phyloP scores from a whole-genome alignment of 1,140 invertebrate species.

The Polypedilum pembai region DNA sequence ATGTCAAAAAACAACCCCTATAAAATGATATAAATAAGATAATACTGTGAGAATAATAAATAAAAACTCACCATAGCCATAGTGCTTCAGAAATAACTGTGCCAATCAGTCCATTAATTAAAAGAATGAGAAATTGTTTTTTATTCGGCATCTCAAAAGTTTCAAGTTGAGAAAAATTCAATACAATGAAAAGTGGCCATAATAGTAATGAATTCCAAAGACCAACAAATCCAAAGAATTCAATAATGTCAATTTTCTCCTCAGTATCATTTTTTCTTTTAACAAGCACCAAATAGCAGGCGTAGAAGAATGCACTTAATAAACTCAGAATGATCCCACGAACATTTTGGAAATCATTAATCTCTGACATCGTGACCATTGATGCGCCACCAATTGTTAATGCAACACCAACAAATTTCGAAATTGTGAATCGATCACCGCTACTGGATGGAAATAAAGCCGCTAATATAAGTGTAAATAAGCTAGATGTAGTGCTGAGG shows the following conservation, averaged over 20 bases:
- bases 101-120: conserved; percentile 78
- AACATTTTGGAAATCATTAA: conserved; percentile 55
- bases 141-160: conserved; percentile 71
- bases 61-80: conserved; percentile 68
- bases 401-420: conserved; percentile 69
- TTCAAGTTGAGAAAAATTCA: conserved; percentile 71
- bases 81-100: conserved; percentile 78
- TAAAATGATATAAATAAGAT: conserved; percentile 30
- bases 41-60: conserved; percentile 31
- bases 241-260: conserved; percentile 79
- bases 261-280: conserved; percentile 74
- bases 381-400: conserved; percentile 72
- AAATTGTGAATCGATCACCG: conserved; percentile 71
- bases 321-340: conserved; percentile 67
- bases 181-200: conserved; percentile 79
- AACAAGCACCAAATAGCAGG: conserved; percentile 74
- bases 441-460: conserved; percentile 69
- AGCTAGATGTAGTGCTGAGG: conserved; percentile 70
- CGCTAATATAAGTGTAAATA: conserved; percentile 76
- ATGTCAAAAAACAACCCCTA: conserved; percentile 85
- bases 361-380: conserved; percentile 64
- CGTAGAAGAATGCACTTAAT: conserved; percentile 76
- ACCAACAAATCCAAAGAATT: conserved; percentile 89
- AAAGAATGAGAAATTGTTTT: conserved; percentile 67
- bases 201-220: conserved; percentile 71